Conservation (phyloP, 2,113 vertebrate genomes). For the Labeo catla region DNA sequence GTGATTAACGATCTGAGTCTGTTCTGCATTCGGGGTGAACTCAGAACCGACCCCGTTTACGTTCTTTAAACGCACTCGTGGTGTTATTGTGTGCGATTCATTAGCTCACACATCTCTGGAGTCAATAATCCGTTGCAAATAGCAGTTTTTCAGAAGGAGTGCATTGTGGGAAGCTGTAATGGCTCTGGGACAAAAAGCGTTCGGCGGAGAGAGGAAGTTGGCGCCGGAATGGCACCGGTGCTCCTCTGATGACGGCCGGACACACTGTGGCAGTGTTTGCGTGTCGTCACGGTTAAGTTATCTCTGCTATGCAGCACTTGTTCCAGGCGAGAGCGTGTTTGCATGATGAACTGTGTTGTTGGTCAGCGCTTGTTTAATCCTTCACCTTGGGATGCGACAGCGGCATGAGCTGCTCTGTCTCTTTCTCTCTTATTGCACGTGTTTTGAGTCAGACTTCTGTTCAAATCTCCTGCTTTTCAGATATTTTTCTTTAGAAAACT, state of each 20-base stretch:
- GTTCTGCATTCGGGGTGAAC: neutral
- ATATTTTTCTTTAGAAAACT: neutral
- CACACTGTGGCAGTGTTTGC: conserved; percentile 35
- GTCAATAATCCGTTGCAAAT: neutral
- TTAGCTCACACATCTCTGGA: neutral
- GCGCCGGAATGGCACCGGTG: neutral
- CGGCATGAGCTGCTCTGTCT: neutral
- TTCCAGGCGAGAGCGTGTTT: conserved; percentile 15
- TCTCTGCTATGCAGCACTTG: conserved; percentile 43
- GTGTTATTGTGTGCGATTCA: neutral
- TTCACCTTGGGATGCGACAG: conserved; percentile 49
- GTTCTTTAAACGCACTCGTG: neutral
- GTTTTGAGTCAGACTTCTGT: neutral
- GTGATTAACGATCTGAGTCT: neutral
- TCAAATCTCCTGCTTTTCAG: neutral
- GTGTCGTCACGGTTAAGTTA: conserved; percentile 26
- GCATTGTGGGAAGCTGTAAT: neutral
- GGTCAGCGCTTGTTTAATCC: conserved; percentile 28
- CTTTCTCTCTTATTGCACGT: neutral
- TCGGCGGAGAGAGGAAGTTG: neutral
- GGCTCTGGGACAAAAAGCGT: neutral
- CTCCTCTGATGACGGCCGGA: neutral
- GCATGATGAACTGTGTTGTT: conserved; percentile 28
- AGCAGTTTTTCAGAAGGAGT: neutral
- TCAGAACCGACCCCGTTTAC: neutral